Evolutionary conservation across 2,113 vertebrate species (phyloP), one percentile per base, ranked within the genome.

Genomic region (Monarcha castaneiventris): DNA sequence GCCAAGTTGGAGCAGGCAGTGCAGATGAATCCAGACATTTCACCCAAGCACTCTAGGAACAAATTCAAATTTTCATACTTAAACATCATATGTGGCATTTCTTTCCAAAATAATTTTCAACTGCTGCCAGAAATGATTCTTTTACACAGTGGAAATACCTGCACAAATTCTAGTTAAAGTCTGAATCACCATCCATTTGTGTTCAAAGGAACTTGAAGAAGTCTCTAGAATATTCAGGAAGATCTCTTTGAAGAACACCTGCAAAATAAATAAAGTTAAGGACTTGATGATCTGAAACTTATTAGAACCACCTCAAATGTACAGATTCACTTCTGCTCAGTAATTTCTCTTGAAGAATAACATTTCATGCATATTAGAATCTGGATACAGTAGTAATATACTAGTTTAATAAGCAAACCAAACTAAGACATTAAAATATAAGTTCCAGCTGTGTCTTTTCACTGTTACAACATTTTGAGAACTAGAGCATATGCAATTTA

Each of bases 181-280:
- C 98, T 99, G 99, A 95, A 99, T 99, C 66, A 99, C 99, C 99
- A 99, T 99, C 99, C 99, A 99, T 91, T 99, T 99, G 97, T 99
- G 99, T 92, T 99, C 99, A 87, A 99, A 99, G 52, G 99, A 99
- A 98, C 99, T 99, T 62, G 99, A 98, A 22, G 99, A 98, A 7
- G 99, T 99, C 96, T 99, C 99, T 92, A 99, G 97, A 96, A 99
- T 99, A 96, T 99, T 99, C 87, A 99, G 97, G 96, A 99, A 99
- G 84, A 99, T 99, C 97, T 99, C 99, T 96, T 99, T 98, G 97
- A 99, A 99, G 97, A 99, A 99, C 35, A 99, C 99, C 99, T 99
- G 76, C 29, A 94, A 94, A 83, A 94, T 10, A 93, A 69, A 94
- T 30, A 68, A 61, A 33, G 84, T 35, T 94, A 66, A 69, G 64